Evolutionary conservation across 1,140 invertebrate species (phyloP).

Genomic region (Macrosteles quadrilineatus): DNA sequence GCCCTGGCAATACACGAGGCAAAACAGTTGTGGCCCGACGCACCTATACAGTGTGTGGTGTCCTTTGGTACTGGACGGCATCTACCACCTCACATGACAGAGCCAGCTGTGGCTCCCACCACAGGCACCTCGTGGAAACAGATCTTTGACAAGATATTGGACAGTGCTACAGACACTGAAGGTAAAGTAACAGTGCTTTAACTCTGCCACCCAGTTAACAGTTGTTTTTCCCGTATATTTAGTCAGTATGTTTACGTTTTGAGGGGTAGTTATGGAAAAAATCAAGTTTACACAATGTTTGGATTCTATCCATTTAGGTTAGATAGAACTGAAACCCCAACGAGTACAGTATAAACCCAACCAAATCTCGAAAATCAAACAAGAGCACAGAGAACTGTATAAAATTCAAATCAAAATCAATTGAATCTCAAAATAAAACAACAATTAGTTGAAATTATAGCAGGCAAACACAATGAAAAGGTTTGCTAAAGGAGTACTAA

Average conservation of each 20-base stretch:
- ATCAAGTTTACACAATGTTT: not conserved
- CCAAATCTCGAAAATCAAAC: too few species aligned
- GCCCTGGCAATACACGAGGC: conserved; percentile 89
- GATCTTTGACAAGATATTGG: conserved; percentile 82
- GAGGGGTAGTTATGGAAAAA: not conserved
- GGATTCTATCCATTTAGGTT: not conserved
- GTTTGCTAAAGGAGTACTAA: too few species aligned
- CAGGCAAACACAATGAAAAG: too few species aligned
- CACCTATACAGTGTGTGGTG: conserved; percentile 78
- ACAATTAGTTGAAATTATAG: too few species aligned
- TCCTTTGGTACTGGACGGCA: conserved; percentile 82
- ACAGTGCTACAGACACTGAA: conserved; percentile 90
- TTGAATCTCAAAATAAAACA: too few species aligned
- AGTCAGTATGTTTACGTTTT: too few species aligned
- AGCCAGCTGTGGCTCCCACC: conserved; percentile 45
- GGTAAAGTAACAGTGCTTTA: conserved; percentile 55
- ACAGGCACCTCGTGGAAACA: conserved; percentile 68
- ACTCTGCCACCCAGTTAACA: conserved; percentile 17
- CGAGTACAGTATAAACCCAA: too few species aligned
- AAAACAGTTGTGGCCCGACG: conserved; percentile 79
- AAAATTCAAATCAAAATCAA: too few species aligned
- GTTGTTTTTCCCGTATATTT: too few species aligned
- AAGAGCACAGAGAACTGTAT: too few species aligned
- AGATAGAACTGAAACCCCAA: too few species aligned
- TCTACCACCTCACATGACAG: conserved; percentile 46